A percentile compares a stretch with the other conserved stretches of the same genome.
Conservation (phyloP, 2,888 invertebrate species). For the Eueremaeus valkanovi region DNA sequence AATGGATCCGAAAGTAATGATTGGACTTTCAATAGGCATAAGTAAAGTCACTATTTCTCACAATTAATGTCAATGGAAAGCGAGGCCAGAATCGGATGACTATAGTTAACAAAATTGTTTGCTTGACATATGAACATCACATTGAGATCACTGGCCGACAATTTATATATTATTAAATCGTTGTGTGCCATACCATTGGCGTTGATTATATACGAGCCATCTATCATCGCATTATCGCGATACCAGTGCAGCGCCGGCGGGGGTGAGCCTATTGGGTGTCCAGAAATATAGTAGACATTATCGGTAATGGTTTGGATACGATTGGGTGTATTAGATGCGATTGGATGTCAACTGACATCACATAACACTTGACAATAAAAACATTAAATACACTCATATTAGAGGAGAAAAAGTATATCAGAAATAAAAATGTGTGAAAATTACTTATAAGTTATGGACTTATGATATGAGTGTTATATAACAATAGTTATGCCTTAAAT, state of each 20-base stretch:
- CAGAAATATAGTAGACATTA: neutral
- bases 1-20: neutral
- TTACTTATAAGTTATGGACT: neutral
- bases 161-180: conserved; percentile 37
- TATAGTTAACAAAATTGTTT: conserved; percentile 36
- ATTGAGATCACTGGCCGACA: conserved; percentile 35
- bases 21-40: neutral
- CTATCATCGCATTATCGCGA: conserved; percentile 35
- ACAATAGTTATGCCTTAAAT: neutral
- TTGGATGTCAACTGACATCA: neutral
- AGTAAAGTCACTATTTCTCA: neutral
- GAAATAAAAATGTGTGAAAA: neutral
- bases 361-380: too few species aligned
- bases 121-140: conserved; percentile 37
- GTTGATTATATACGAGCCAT: conserved; percentile 35
- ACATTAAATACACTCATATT: neutral
- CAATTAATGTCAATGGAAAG: conserved; percentile 39
- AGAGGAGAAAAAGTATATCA: too few species aligned
- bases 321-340: neutral
- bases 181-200: conserved; percentile 30
- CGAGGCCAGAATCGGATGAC: conserved; percentile 25
- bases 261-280: conserved; percentile 28
- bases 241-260: conserved; percentile 39
- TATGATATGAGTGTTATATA: neutral
- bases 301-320: neutral